phyloP scores from a whole-genome alignment of 30 jellyfish, hydroid and myxozoan genomes.

The Euphysa ruthae region DNA sequence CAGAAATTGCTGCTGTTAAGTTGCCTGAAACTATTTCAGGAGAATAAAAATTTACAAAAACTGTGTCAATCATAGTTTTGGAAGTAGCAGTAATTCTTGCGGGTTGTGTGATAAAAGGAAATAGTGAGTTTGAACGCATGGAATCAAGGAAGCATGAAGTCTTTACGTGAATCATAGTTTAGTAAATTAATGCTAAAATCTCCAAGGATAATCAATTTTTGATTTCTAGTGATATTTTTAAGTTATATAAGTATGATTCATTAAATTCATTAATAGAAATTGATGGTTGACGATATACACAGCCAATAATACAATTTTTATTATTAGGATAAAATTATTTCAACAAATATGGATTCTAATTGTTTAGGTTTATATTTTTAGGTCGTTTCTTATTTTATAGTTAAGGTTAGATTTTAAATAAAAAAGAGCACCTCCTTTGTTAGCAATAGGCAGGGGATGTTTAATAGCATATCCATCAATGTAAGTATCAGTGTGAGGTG shows the following conservation, averaged over 20 bases:
- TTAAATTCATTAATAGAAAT: not conserved
- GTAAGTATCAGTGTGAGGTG: too few relatives aligned
- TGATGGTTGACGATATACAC: not conserved
- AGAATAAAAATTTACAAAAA: not conserved
- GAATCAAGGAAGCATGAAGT: not conserved
- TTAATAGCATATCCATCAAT: too few relatives aligned
- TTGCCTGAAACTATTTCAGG: constrained; percentile 6
- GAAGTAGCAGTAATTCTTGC: constrained; percentile 6
- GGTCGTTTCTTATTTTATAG: not conserved
- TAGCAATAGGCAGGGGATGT: too few relatives aligned
- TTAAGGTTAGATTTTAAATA: not conserved
- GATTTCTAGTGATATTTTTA: not conserved
- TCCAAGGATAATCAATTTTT: not conserved
- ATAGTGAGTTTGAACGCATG: not conserved
- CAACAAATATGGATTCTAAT: not conserved
- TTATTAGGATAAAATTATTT: not conserved
- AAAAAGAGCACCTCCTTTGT: too few relatives aligned
- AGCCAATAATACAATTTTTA: not conserved
- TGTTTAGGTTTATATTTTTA: not conserved
- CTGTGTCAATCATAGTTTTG: constrained; percentile 1
- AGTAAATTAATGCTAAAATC: not conserved
- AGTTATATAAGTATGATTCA: not conserved
- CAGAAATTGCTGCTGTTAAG: not conserved
- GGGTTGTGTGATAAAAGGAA: constrained; percentile 1
- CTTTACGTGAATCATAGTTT: not conserved